Evolutionary conservation across 2,113 vertebrate species (phyloP).

Genomic region (Setophaga petechia): DNA sequence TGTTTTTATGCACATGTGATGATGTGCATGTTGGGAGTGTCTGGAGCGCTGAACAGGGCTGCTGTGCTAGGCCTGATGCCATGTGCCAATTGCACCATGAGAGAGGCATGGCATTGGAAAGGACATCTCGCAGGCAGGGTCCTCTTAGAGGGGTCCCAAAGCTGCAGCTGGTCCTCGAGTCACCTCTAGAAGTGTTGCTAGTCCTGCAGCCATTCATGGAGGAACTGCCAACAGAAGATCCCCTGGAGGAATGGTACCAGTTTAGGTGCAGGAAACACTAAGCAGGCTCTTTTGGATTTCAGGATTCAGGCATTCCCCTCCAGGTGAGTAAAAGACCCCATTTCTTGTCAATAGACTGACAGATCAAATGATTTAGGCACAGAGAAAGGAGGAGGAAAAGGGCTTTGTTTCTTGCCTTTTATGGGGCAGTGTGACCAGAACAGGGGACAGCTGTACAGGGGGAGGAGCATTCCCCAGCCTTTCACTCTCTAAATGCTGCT

Average conservation of each 20-base stretch:
- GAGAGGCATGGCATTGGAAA: background rate
- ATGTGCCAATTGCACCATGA: background rate
- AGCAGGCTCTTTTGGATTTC: background rate
- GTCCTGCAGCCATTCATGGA: background rate
- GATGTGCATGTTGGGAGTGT: background rate
- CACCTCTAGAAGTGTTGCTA: background rate
- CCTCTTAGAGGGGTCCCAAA: background rate
- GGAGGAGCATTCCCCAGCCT: background rate
- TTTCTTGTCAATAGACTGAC: background rate
- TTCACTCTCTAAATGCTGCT: background rate
- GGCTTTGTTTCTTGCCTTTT: constrained; percentile 32
- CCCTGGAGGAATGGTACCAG: background rate
- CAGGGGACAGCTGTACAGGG: background rate
- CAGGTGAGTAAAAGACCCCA: background rate
- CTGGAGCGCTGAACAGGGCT: background rate
- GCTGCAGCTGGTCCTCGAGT: background rate
- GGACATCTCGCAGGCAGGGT: background rate
- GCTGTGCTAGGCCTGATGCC: background rate
- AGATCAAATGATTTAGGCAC: background rate
- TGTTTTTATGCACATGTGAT: background rate
- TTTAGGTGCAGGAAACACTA: background rate
- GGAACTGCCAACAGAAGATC: background rate
- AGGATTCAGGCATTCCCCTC: background rate
- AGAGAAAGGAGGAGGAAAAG: background rate
- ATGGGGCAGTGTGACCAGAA: background rate